Percentiles rank a stretch among this genome's conserved stretches.
phyloP scores from a whole-genome alignment of 2,888 invertebrate species.

The Trissoscelio sp. region DNA sequence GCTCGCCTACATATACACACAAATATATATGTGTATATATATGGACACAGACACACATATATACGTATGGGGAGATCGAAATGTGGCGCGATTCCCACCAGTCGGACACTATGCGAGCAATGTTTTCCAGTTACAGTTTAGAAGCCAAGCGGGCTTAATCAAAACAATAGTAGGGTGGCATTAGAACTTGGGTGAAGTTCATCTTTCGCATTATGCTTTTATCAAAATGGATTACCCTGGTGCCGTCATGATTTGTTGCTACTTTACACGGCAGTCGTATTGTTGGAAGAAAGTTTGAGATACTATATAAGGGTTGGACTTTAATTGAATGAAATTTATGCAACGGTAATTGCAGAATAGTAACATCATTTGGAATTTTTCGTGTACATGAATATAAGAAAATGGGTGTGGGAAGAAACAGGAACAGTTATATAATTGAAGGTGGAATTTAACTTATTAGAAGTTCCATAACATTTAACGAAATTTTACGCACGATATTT shows the following conservation, averaged over 20 bases:
- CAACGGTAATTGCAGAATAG: slow-evolving; percentile 2
- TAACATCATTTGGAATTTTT: slow-evolving; percentile 2
- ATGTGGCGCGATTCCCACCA: too few relatives aligned
- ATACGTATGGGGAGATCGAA: too few relatives aligned
- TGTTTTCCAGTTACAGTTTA: slow-evolving; percentile 21
- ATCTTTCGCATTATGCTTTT: slow-evolving; percentile 54
- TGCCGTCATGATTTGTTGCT: slow-evolving; percentile 52
- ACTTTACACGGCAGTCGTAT: slow-evolving; percentile 48
- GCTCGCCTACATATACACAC: neutral
- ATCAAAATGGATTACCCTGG: slow-evolving; percentile 59
- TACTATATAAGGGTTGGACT: slow-evolving; percentile 25
- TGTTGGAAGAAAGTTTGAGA: slow-evolving; percentile 37
- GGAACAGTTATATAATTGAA: too few relatives aligned
- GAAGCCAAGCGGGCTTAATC: slow-evolving; percentile 34
- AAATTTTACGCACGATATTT: too few relatives aligned
- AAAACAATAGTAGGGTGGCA: slow-evolving; percentile 54
- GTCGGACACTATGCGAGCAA: neutral
- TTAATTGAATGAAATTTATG: slow-evolving; percentile 52
- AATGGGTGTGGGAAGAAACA: too few relatives aligned
- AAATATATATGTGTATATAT: too few relatives aligned
- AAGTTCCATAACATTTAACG: too few relatives aligned
- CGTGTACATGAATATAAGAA: too few relatives aligned
- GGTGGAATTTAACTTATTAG: too few relatives aligned
- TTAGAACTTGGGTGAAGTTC: slow-evolving; percentile 36
- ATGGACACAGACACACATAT: too few relatives aligned